phyloP scores from a whole-genome alignment of 2,888 invertebrate genomes.

The Julus scanicus region DNA sequence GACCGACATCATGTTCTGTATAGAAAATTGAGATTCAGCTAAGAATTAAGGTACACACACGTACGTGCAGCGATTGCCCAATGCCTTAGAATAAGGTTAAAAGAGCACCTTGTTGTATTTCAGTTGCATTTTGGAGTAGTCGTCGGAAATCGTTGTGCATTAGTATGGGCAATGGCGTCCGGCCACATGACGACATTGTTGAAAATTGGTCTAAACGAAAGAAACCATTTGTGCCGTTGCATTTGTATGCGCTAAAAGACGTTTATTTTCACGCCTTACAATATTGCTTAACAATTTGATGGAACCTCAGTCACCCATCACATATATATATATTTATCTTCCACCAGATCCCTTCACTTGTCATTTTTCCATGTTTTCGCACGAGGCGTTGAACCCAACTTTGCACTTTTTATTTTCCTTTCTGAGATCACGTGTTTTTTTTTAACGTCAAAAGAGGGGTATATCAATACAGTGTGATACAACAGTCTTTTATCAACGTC shows the following conservation, averaged over 20 bases:
- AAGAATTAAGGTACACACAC: constrained; percentile 33
- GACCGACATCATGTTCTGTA: constrained; percentile 33
- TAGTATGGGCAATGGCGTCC: constrained; percentile 25
- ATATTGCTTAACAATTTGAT: constrained; percentile 33
- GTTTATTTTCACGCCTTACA: constrained; percentile 33
- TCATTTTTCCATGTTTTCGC: neutral
- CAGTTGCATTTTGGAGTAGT: too few species aligned
- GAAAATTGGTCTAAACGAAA: constrained; percentile 33
- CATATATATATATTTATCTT: constrained; percentile 27
- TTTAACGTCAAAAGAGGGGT: neutral
- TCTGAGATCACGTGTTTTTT: neutral
- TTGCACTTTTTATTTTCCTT: neutral
- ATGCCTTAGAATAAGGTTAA: constrained; percentile 10
- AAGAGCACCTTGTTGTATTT: neutral
- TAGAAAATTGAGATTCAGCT: constrained; percentile 33
- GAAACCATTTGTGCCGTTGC: neutral
- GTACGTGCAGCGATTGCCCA: neutral
- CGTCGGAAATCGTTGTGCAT: neutral
- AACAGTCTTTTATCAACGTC: too few species aligned
- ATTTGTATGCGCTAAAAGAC: constrained; percentile 22
- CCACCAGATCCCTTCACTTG: constrained; percentile 33
- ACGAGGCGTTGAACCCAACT: neutral
- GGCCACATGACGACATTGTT: constrained; percentile 9
- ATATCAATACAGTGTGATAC: neutral
- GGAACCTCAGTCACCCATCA: constrained; percentile 33